Percentiles rank a stretch among this genome's conserved stretches.
phyloP scores from a whole-genome alignment of 2,888 invertebrate genomes.

The Synergus gifuensis region DNA sequence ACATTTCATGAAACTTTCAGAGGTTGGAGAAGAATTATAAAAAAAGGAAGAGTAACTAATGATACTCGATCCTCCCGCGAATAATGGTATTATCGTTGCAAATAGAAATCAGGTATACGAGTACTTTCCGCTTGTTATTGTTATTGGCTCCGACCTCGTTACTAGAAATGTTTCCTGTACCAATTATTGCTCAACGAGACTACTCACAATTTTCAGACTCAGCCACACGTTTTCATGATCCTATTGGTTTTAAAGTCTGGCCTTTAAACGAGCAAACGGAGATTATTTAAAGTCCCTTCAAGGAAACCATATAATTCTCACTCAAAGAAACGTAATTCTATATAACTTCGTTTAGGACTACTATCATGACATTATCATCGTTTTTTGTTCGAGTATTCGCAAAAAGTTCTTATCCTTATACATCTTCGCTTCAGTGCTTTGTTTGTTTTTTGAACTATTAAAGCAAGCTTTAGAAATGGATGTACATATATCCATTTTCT shows the following conservation, averaged over 20 bases:
- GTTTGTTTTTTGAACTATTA: constrained; percentile 14
- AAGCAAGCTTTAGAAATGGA: background rate
- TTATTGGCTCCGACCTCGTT: constrained; percentile 1
- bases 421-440: background rate
- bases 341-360: background rate
- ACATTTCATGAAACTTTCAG: background rate
- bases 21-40: background rate
- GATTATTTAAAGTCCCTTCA: constrained; percentile 3
- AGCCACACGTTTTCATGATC: constrained; percentile 1
- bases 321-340: constrained; percentile 9
- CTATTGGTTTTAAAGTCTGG: constrained; percentile 21
- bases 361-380: background rate
- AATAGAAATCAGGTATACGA: background rate
- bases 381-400: background rate
- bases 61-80: background rate
- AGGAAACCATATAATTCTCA: constrained; percentile 23
- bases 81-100: background rate
- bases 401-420: background rate
- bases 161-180: background rate
- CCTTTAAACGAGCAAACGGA: background rate
- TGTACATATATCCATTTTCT: background rate
- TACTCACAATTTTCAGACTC: background rate
- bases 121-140: background rate
- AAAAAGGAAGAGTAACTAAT: background rate
- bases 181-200: background rate